Percentiles rank a stretch among this genome's conserved stretches.
Evolutionary conservation across 2,888 invertebrate species (phyloP).

Genomic region (Standfussiana lucernea): DNA sequence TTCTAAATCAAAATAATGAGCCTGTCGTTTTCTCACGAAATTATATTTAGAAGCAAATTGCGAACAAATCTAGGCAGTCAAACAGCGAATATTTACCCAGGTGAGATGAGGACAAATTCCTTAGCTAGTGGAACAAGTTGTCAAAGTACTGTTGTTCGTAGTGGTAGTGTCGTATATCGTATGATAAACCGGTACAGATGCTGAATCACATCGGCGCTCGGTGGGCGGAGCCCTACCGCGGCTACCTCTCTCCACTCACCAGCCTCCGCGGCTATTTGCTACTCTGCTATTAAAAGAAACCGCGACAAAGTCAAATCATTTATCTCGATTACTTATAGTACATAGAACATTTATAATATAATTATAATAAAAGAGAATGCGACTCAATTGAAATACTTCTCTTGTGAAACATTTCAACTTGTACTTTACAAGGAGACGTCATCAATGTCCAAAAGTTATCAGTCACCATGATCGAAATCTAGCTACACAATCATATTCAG

Average conservation of each 20-base stretch:
- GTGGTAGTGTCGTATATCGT: slow-evolving; percentile 8
- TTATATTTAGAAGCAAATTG: neutral
- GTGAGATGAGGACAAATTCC: slow-evolving; percentile 23
- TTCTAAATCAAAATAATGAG: neutral
- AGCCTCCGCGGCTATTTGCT: neutral
- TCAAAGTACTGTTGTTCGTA: slow-evolving; percentile 24
- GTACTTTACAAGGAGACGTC: neutral
- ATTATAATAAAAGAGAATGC: slow-evolving; percentile 10
- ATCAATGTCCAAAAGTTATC: neutral
- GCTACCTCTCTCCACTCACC: neutral
- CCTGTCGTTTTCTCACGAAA: neutral
- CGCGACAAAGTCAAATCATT: slow-evolving; percentile 7
- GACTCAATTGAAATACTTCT: neutral
- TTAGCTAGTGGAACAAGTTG: slow-evolving; percentile 21
- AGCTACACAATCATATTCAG: neutral
- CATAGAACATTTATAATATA: neutral
- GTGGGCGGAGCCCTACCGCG: slow-evolving; percentile 40
- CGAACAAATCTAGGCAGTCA: neutral
- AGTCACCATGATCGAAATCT: neutral
- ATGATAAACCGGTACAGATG: slow-evolving; percentile 45
- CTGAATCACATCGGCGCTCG: neutral
- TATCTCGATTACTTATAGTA: neutral
- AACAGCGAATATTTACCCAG: slow-evolving; percentile 4
- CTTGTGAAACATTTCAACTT: neutral
- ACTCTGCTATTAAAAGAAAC: slow-evolving; percentile 21